phyloP scores from a whole-genome alignment of 2,888 invertebrate genomes.

The Morinoia aosen region DNA sequence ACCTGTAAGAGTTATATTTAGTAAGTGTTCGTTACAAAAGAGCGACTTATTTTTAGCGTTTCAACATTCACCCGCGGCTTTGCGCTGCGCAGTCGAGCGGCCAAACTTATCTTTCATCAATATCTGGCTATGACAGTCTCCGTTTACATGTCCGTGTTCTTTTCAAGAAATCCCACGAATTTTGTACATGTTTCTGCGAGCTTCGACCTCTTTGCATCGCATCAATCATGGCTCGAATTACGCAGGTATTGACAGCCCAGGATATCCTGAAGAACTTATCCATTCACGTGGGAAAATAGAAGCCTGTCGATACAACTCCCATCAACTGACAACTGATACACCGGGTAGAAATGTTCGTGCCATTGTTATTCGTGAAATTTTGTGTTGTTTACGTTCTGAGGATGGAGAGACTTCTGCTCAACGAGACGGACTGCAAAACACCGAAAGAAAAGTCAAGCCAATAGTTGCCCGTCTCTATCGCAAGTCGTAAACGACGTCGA shows the following conservation, averaged over 20 bases:
- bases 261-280: constrained; percentile 19
- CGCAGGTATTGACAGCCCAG: not conserved
- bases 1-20: not conserved
- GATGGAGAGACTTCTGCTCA: not conserved
- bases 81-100: not conserved
- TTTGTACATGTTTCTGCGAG: constrained; percentile 28
- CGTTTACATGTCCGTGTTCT: not conserved
- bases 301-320: not conserved
- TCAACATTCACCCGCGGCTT: not conserved
- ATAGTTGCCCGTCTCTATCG: not conserved
- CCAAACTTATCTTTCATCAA: not conserved
- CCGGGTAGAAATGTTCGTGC: not conserved
- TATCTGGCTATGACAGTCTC: not conserved
- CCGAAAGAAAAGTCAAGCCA: not conserved
- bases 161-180: constrained; percentile 1
- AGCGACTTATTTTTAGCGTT: not conserved
- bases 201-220: constrained; percentile 8
- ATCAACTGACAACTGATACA: constrained; percentile 12
- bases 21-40: not conserved
- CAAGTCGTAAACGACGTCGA: not conserved
- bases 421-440: not conserved
- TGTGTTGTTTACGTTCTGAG: not conserved
- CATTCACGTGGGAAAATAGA: constrained; percentile 37
- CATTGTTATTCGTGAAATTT: not conserved
- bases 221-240: constrained; percentile 38